Evolutionary conservation across 2,888 invertebrate genomes (phyloP), one percentile per base, ranked within the genome.

Genomic region (Blastobasis lacticolella): DNA sequence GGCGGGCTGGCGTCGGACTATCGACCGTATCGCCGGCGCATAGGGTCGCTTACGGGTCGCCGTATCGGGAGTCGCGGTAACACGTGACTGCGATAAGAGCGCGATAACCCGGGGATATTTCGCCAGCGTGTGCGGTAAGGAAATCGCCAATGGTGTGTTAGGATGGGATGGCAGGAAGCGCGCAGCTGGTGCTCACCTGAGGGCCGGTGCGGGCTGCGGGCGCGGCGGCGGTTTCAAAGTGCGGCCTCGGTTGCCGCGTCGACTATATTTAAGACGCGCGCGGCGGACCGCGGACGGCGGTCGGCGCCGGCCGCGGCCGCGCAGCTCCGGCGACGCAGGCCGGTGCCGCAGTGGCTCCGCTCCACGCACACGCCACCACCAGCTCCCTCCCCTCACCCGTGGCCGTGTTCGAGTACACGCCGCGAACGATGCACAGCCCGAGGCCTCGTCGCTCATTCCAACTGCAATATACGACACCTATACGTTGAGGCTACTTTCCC

Each of bases 311-410:
- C 36, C 75, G 76, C 78, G 73, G 77, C 78, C 78, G 81, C 82
- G 69, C 71, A 57, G 65, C 58, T 64, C 64, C 81, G 80, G 78
- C 84, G 84, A 67, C 78, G 82, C 85, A 78, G 74, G 69, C 54
- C 69, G 73, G 64, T 81, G 78, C 78, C 84, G 83, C 82, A 86
- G 78, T 81, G 76, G 76, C 64, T 81, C 78, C 81, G 71, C 64
- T 73, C 71, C 74, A 78, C 71, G 67, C 77, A 71, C 72, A 72
- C 70, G 67, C 59, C 62, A 58, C 57, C 23, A 23, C 23, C 65
- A 62, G 60, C 61, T 60, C 58, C 60, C 62, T 57, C 53, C 57
- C 55, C 66, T 59, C 59, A 56, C 60, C 54, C 57, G 57, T 54
- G 61, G 46, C 54, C 51, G 10, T 10, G n/a, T n/a, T n/a, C 6